Percentiles rank a stretch among this genome's conserved stretches.
Conservation (phyloP, 2,113 vertebrate genomes). For the Lepus europaeus region DNA sequence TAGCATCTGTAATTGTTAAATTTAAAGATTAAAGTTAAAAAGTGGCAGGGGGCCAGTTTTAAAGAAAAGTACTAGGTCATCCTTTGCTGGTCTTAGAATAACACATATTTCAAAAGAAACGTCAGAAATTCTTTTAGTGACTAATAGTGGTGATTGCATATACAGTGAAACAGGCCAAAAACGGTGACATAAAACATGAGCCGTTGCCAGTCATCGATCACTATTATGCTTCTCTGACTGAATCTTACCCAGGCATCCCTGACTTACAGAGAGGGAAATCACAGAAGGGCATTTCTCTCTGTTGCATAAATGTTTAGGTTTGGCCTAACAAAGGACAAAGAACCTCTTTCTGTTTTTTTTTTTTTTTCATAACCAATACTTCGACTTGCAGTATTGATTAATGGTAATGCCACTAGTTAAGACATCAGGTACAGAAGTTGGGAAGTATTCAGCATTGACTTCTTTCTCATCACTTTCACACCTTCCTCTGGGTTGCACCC, state of each 20-base stretch:
- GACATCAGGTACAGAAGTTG: slow-evolving; percentile 17
- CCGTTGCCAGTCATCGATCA: slow-evolving; percentile 38
- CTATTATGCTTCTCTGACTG: slow-evolving; percentile 69
- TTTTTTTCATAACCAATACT: slow-evolving; percentile 24
- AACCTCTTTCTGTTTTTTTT: slow-evolving; percentile 14
- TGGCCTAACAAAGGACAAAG: slow-evolving; percentile 77
- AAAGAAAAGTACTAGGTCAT: slow-evolving; percentile 52
- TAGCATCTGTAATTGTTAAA: slow-evolving; percentile 1
- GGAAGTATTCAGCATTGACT: background rate
- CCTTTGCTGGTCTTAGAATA: slow-evolving; percentile 28
- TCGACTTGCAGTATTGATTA: slow-evolving; percentile 57
- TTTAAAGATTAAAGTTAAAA: background rate
- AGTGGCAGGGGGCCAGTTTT: background rate
- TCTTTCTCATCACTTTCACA: background rate
- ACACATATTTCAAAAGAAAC: slow-evolving; percentile 27
- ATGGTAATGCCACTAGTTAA: background rate
- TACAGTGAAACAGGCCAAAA: slow-evolving; percentile 20
- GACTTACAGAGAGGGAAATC: slow-evolving; percentile 54
- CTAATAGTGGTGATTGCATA: background rate
- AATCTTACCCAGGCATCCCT: slow-evolving; percentile 56
- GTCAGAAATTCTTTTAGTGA: slow-evolving; percentile 7
- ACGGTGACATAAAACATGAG: slow-evolving; percentile 61
- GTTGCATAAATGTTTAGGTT: slow-evolving; percentile 70
- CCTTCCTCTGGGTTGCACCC: background rate
- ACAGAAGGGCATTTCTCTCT: slow-evolving; percentile 66